Percentiles rank a stretch among this genome's conserved stretches.
These are phyloP conservation scores for Brachypalpus laphriformis DNA, from an alignment of 2,888 invertebrate species.

Conservation along the genomic window DNA sequence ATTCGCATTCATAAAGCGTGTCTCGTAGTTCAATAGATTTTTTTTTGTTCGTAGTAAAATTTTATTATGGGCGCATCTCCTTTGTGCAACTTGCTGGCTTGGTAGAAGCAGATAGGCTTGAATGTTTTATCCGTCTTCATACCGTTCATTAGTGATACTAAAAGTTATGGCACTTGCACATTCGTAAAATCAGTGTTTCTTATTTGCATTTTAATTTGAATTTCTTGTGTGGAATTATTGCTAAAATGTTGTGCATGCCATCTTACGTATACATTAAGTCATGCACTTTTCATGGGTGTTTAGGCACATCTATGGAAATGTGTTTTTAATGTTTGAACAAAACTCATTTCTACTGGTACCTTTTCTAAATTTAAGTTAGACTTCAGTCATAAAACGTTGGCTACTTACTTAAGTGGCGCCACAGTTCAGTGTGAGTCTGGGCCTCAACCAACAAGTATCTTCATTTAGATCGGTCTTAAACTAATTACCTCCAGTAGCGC, in stretches of 20 bases:
- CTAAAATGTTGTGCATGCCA: too few species aligned
- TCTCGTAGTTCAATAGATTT: neutral
- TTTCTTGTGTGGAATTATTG: neutral
- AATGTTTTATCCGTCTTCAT: neutral
- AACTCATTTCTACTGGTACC: too few species aligned
- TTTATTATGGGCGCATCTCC: slow-evolving; percentile 15
- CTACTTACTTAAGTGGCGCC: too few species aligned
- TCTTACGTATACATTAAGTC: neutral
- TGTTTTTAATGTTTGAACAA: too few species aligned
- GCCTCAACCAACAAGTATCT: too few species aligned
- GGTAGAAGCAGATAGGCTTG: neutral
- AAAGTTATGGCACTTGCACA: slow-evolving; percentile 11
- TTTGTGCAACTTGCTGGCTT: slow-evolving; percentile 9
- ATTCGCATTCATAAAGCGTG: neutral
- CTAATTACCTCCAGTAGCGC: too few species aligned
- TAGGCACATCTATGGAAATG: neutral
- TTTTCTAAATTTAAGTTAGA: too few species aligned
- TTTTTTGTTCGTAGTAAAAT: neutral
- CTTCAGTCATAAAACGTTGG: too few species aligned
- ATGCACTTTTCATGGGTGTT: neutral
- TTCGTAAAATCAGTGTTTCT: neutral
- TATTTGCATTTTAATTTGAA: neutral
- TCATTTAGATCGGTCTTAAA: too few species aligned
- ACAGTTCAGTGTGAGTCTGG: too few species aligned
- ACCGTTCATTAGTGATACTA: slow-evolving; percentile 38